Base-by-base conservation (phyloP, 2,113 vertebrate genomes). In the Sebastes schlegelii region DNA sequence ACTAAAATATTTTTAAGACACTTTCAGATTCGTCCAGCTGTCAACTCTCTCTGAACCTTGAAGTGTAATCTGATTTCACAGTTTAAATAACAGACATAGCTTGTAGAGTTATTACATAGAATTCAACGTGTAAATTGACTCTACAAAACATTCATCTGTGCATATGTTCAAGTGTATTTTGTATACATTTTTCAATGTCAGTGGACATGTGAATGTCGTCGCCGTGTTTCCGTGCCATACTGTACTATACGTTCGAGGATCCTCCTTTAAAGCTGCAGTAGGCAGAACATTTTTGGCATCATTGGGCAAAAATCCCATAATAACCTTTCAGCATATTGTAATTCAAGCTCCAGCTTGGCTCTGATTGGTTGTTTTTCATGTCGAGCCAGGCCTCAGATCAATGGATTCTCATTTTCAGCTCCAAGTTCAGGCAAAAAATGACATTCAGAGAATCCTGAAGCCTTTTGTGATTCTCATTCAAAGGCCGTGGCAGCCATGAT, bases 361-460 rank as follows among this genome's bases (percentile, higher is more conserved):
- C 26, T 34, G 26, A 34, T 34, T 34, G 26, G 26, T 34, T 34
- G 26, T 34, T 3, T 34, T 49, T 79, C n/a, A 68, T 23, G 5
- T 55, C 11, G 16, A 11, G 64, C 46, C 63, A 65, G 57, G 16
- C 14, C 6, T 74, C 42, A 80, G 45, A 83, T 74, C 43, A 71
- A 72, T 72, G 57, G 57, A 72, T 61, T 66, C 57, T 42, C 49
- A 69, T 79, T 46, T 76, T 17, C 67, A 77, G 77, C 23, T 71
- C 23, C n/a, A 57, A 61, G 46, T 16, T 34, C 0, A 1, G 0
- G 43, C 8, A 61, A 77, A 34, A 55, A 57, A 65, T 58, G 61
- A 23, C 1, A 69, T 26, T 34, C 57, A 63, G 19, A 62, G 48
- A 63, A 58, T 74, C 34, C 49, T 17, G 21, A 19, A 64, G 42